Conservation (phyloP, 2,797 vertebrate genomes). For the Rhabdophis nuchalis region DNA sequence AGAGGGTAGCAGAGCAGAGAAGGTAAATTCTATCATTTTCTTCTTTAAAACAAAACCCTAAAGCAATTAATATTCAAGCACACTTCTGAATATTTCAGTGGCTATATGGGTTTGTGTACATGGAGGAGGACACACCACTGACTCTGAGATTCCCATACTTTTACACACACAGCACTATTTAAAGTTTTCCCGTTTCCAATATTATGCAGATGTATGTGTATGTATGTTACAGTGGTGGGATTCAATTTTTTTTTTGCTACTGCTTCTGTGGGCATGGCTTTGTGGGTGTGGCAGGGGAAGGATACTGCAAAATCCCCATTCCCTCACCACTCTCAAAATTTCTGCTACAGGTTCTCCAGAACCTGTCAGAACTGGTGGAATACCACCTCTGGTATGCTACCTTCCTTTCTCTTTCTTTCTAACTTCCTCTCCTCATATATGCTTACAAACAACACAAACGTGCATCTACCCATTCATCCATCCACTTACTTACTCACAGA, state of each 20-base stretch:
- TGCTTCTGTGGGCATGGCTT: too few relatives aligned
- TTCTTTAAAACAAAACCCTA: neutral
- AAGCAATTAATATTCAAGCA: neutral
- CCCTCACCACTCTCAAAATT: too few relatives aligned
- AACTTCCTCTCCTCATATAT: neutral
- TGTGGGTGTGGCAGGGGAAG: too few relatives aligned
- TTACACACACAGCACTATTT: neutral
- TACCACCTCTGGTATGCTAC: neutral
- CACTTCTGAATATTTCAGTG: neutral
- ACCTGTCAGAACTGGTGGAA: too few relatives aligned
- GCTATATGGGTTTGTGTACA: neutral
- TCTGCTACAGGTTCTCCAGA: too few relatives aligned
- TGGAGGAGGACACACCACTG: neutral
- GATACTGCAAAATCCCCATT: too few relatives aligned
- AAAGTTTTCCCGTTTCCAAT: neutral
- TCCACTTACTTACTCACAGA: neutral
- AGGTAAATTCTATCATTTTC: neutral
- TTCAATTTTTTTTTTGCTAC: too few relatives aligned
- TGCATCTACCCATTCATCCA: neutral
- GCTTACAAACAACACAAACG: neutral
- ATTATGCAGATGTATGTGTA: neutral
- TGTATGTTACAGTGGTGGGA: neutral
- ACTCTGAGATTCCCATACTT: neutral
- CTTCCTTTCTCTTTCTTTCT: neutral
- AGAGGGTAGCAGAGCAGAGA: neutral